Conservation (phyloP, 2,888 invertebrate genomes). For the Amphipyra berbera region DNA sequence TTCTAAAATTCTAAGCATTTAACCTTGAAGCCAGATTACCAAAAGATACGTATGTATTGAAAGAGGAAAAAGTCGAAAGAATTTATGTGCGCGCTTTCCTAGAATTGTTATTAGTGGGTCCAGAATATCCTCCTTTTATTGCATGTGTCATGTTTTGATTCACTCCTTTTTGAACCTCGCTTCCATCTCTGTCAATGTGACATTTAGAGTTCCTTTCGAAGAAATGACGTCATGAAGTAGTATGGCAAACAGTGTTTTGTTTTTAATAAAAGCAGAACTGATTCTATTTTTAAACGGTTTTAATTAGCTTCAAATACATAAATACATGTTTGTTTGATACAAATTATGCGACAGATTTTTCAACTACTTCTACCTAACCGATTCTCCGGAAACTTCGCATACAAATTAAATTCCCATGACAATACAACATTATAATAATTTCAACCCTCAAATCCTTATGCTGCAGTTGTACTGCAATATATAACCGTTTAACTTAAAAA, state of each 20-base stretch:
- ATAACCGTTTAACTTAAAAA: no score
- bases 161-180: constrained; percentile 28
- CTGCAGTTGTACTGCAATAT: no score
- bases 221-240: constrained; percentile 47
- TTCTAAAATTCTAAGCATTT: constrained; percentile 13
- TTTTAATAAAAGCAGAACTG: constrained; percentile 10
- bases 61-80: constrained; percentile 57
- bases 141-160: constrained; percentile 56
- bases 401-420: no score
- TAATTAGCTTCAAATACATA: no score
- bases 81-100: constrained; percentile 45
- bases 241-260: constrained; percentile 27
- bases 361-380: no score
- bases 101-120: constrained; percentile 38
- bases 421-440: no score
- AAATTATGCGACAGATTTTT: no score
- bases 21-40: constrained; percentile 41
- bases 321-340: no score
- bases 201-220: constrained; percentile 45
- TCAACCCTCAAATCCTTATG: no score
- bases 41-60: constrained; percentile 38
- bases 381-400: no score
- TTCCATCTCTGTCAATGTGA: constrained; percentile 54
- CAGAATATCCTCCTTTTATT: constrained; percentile 47
- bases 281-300: neutral